Percentiles rank a stretch among this genome's conserved stretches.
phyloP scores from a whole-genome alignment of 1,140 invertebrate genomes.

The Aethina tumida region DNA sequence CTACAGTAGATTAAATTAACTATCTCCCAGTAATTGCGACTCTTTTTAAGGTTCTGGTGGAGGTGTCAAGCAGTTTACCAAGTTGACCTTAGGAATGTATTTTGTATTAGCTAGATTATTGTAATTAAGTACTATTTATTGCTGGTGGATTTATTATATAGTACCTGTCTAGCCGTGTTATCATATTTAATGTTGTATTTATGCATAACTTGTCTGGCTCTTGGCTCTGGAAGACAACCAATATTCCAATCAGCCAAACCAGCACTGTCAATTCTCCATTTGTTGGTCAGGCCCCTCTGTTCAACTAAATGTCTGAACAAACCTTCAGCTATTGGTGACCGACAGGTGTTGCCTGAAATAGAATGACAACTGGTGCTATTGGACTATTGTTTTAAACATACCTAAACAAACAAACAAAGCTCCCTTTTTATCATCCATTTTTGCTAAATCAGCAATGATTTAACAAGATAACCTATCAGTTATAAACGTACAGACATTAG shows the following conservation, averaged over 20 bases:
- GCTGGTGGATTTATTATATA: too few species aligned
- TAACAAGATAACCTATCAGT: too few species aligned
- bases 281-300: slow-evolving; percentile 34
- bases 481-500: too few species aligned
- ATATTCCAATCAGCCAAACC: slow-evolving; percentile 77
- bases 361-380: slow-evolving; percentile 13
- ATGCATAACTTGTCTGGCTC: slow-evolving; percentile 61
- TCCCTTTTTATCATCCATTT: slow-evolving; percentile 30
- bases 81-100: too few species aligned
- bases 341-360: slow-evolving; percentile 76
- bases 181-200: slow-evolving; percentile 60
- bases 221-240: slow-evolving; percentile 66
- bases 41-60: too few species aligned
- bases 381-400: slow-evolving; percentile 23
- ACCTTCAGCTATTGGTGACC: slow-evolving; percentile 91
- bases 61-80: too few species aligned
- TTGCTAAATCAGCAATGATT: too few species aligned
- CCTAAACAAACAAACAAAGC: slow-evolving; percentile 46
- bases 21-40: too few species aligned
- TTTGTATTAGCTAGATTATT: too few species aligned
- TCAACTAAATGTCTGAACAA: slow-evolving; percentile 62
- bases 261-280: slow-evolving; percentile 82
- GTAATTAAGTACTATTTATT: too few species aligned
- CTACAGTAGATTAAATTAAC: too few species aligned
- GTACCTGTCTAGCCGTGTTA: slow-evolving; percentile 68